Evolutionary conservation across 1,140 invertebrate genomes (phyloP), one percentile per base, ranked within the genome.

Genomic region (Drosophila novamexicana): DNA sequence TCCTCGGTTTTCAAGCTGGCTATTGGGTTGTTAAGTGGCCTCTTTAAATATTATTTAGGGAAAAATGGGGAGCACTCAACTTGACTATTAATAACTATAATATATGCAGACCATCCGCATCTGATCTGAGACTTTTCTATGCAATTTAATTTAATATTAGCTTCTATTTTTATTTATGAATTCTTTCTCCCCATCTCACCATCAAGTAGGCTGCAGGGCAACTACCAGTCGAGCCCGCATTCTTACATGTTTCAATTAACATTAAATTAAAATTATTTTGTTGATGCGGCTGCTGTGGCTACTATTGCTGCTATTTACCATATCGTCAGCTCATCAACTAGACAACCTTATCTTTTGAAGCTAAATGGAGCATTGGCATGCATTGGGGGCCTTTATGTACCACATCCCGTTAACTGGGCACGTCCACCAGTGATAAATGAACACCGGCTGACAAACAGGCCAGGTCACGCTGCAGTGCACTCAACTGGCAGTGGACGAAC

Each of bases 241-340:
- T n/a, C 8, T 34, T 3, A 1, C 29, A 16, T 59, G 56, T 9
- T 59, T 67, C 65, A 67, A 77, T 77, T 73, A 62, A 66, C 77
- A 84, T 77, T 77, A 74, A 74, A 86, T 88, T 88, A 56, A 79
- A 88, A 88, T 89, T 82, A 70, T 88, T 82, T 72, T 78, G 81
- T 68, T 77, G 77, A 42, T 80, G 62, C 54, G 37, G 37, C 54
- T 40, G 53, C 16, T 56, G 16, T 56, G 36, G 36, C 16, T 40
- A n/a, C 45, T 62, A 45, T 40, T 37, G 40, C n/a, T 44, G 52
- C 69, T 74, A 65, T 79, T 68, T 63, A 64, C 68, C 61, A 67
- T 54, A 77, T 52, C 74, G 61, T 37, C 61, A 73, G 57, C 52
- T 36, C 66, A 77, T 47, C 29, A 69, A 29, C 65, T 71, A 74